Percentiles rank a stretch among this genome's conserved stretches.
phyloP scores from a whole-genome alignment of 1,140 invertebrate species.

The Bathynomus jamesi region DNA sequence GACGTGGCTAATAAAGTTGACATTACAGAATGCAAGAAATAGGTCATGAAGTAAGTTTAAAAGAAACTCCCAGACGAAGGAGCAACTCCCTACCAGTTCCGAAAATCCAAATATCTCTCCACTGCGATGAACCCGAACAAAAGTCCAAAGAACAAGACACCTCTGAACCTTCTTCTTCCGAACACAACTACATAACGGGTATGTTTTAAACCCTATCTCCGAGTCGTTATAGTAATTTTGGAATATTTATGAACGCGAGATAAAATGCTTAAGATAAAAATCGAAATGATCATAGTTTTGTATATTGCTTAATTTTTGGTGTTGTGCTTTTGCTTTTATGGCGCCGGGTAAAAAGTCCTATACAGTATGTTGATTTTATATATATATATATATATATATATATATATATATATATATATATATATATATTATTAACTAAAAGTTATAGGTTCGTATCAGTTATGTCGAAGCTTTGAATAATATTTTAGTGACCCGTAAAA shows the following conservation, averaged over 20 bases:
- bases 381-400: slow-evolving; percentile 13
- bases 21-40: slow-evolving; percentile 62
- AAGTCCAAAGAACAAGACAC: slow-evolving; percentile 15
- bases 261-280: too few species aligned
- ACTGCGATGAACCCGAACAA: slow-evolving; percentile 49
- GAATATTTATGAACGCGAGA: too few species aligned
- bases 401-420: slow-evolving; percentile 9
- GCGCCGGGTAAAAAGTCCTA: not conserved
- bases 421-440: slow-evolving; percentile 1
- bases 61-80: slow-evolving; percentile 64
- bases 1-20: not conserved
- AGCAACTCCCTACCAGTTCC: slow-evolving; percentile 90
- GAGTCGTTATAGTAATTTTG: too few species aligned
- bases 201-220: too few species aligned
- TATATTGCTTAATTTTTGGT: too few species aligned
- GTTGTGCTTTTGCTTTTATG: not conserved
- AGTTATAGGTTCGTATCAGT: too few species aligned
- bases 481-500: too few species aligned
- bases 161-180: slow-evolving; percentile 25
- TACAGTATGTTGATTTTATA: not conserved
- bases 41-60: slow-evolving; percentile 57
- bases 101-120: slow-evolving; percentile 78
- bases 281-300: too few species aligned
- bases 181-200: slow-evolving; percentile 37
- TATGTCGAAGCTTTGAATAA: too few species aligned